Conservation (phyloP, 2,888 invertebrate genomes). For the Arge pagana region DNA sequence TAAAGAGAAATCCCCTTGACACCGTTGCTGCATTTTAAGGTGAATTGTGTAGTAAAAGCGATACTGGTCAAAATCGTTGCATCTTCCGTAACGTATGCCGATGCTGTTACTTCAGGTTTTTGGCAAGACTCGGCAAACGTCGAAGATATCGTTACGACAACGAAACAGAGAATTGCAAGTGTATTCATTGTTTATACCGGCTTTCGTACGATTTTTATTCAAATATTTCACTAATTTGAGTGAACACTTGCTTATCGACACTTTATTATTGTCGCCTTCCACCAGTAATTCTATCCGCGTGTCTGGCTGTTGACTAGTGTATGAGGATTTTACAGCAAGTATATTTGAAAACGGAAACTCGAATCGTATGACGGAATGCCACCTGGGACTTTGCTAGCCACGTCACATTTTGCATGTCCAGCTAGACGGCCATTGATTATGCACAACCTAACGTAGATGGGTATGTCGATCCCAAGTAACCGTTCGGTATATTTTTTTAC, state of each 20-base stretch:
- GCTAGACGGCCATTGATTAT: no score
- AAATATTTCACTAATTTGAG: no score
- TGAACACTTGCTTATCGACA: no score
- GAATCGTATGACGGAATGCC: conserved; percentile 12
- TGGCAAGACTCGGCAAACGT: conserved; percentile 58
- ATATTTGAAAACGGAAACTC: conserved; percentile 15
- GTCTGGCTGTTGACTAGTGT: no score
- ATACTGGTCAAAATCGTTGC: conserved; percentile 88
- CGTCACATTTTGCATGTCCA: no score
- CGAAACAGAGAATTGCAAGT: neutral
- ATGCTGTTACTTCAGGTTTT: conserved; percentile 74
- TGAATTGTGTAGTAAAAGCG: conserved; percentile 90
- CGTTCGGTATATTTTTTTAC: no score
- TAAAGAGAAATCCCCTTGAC: conserved; percentile 76
- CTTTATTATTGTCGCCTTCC: no score
- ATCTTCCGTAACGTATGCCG: conserved; percentile 89
- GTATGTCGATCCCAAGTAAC: no score
- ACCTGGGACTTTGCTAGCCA: conserved; percentile 12
- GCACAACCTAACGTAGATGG: no score
- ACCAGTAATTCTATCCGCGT: no score
- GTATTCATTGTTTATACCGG: conserved; percentile 12
- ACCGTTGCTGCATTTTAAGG: conserved; percentile 76
- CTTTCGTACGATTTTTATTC: no score
- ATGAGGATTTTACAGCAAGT: neutral
- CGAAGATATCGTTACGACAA: conserved; percentile 6